These are phyloP conservation scores for Ericerus pela DNA, from an alignment of 1,140 invertebrate species.

Conservation along the genomic window DNA sequence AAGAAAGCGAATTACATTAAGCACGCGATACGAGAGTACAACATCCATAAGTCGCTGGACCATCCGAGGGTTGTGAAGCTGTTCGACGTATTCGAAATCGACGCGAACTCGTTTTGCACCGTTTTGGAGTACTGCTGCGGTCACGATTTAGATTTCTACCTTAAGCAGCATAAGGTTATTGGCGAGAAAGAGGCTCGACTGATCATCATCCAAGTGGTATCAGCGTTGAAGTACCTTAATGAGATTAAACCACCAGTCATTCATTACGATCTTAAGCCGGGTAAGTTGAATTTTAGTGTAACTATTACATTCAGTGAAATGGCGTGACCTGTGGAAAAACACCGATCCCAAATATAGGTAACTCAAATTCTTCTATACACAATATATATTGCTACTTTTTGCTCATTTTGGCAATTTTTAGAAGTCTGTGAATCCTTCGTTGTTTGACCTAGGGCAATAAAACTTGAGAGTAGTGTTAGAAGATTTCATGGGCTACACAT, in stretches of 20 bases:
- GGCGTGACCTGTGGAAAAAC: too few relatives aligned
- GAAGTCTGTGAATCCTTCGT: too few relatives aligned
- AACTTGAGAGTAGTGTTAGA: too few relatives aligned
- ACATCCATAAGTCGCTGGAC: slow-evolving; percentile 96
- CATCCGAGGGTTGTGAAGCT: slow-evolving; percentile 95
- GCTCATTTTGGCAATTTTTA: too few relatives aligned
- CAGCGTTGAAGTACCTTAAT: slow-evolving; percentile 96
- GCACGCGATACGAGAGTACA: slow-evolving; percentile 98
- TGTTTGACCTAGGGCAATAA: too few relatives aligned
- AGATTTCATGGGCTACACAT: too few relatives aligned
- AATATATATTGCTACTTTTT: too few relatives aligned
- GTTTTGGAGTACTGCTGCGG: slow-evolving; percentile 99
- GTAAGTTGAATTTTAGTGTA: too few relatives aligned
- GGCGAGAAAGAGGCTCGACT: slow-evolving; percentile 95
- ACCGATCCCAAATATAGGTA: too few relatives aligned
- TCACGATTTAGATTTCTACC: slow-evolving; percentile 98
- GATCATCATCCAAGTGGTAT: slow-evolving; percentile 96
- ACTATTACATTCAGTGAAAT: too few relatives aligned
- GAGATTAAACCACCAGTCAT: slow-evolving; percentile 99
- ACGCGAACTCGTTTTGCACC: slow-evolving; percentile 99
- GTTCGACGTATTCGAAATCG: slow-evolving; percentile 99
- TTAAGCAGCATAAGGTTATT: slow-evolving; percentile 98
- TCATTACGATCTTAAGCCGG: slow-evolving; percentile 98
- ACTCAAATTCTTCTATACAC: too few relatives aligned
- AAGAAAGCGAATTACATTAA: slow-evolving; percentile 99